Base-by-base conservation (phyloP, 1,140 invertebrate genomes). In the Drosophila littoralis region DNA sequence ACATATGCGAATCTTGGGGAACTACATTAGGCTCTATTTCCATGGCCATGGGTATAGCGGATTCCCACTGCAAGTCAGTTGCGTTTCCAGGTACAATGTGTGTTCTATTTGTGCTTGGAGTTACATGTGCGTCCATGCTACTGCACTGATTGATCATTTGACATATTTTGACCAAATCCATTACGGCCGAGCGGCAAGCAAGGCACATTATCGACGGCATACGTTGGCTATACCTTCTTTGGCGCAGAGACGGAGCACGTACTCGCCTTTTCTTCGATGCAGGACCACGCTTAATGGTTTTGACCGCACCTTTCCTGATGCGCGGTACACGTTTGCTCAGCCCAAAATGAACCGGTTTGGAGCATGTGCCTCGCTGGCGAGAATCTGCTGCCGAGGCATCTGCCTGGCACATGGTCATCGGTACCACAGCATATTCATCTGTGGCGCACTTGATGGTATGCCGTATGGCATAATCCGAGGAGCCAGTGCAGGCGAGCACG, bases 381-480 rank as follows among this genome's bases (percentile, higher is more conserved):
- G 22, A 3, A 10, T 9, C 36, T 38, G 36, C 3, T 10, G 36
- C 9, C 6, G 36, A 28, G 22, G 22, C 5, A 28, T 28, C 36
- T 38, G 10, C 36, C 8, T 38, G 7, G 36, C 6, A 9, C 36
- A 9, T 9, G 4, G 7, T 3, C 10, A 2, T 9, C 8, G 45
- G 17, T 5, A 28, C 1, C 10, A 17, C 1, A 9, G 1, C 1
- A 42, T 28, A 15, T 12, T 22, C 7, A 1, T 13, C 22, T 12
- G 6, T n/a, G 36, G 8, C 8, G n/a, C 15, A 10, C 1, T 13
- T 55, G 3, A 55, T 12, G 1, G 15, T 15, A 6, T 40, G 15
- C 1, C 48, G 15, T 7, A 74, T 17, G 7, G 43, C 59, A 59
- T 77, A 77, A 0, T 38, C 12, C 17, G 57, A 42, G 2, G 1